Percentiles rank a stretch among this genome's conserved stretches.
These are phyloP conservation scores for Ypsolopha sequella DNA, from an alignment of 2,888 invertebrate genomes.

Conservation along the genomic window DNA sequence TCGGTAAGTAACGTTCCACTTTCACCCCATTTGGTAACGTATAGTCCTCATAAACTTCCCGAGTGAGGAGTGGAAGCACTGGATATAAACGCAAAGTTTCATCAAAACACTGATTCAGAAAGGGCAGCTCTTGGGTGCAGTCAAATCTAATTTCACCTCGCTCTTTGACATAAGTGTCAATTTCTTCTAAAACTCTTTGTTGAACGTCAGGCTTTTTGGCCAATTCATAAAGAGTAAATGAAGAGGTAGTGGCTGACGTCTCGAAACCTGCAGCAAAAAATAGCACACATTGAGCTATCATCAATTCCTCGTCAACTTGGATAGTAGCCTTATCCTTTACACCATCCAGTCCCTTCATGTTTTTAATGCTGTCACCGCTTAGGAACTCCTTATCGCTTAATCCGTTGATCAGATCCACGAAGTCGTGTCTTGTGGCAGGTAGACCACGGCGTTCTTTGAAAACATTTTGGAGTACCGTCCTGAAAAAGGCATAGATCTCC, in stretches of 20 bases:
- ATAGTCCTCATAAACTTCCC: constrained; percentile 9
- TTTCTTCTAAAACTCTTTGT: constrained; percentile 6
- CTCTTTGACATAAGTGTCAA: constrained; percentile 7
- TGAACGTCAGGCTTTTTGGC: constrained; percentile 11
- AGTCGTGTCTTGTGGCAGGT: constrained; percentile 12
- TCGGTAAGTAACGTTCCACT: constrained; percentile 8
- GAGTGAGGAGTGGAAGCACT: constrained; percentile 6
- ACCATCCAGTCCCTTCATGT: background rate
- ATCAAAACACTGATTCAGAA: constrained; percentile 10
- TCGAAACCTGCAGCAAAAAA: constrained; percentile 26
- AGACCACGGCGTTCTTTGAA: constrained; percentile 8
- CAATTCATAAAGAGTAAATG: constrained; percentile 10
- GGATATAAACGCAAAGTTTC: constrained; percentile 12
- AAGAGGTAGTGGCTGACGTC: constrained; percentile 9
- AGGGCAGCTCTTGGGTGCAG: constrained; percentile 8
- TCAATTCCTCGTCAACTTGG: constrained; percentile 27
- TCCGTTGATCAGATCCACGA: constrained; percentile 12
- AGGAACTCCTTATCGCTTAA: constrained; percentile 12
- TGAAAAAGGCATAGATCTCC: constrained; percentile 20
- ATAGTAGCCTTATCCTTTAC: constrained; percentile 4
- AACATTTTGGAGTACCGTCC: constrained; percentile 2
- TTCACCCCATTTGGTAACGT: constrained; percentile 9
- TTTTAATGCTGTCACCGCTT: constrained; percentile 12
- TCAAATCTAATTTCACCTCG: constrained; percentile 9
- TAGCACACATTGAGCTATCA: constrained; percentile 51